Base-by-base conservation (phyloP, 1,140 invertebrate species). In the Eumeta japonica region DNA sequence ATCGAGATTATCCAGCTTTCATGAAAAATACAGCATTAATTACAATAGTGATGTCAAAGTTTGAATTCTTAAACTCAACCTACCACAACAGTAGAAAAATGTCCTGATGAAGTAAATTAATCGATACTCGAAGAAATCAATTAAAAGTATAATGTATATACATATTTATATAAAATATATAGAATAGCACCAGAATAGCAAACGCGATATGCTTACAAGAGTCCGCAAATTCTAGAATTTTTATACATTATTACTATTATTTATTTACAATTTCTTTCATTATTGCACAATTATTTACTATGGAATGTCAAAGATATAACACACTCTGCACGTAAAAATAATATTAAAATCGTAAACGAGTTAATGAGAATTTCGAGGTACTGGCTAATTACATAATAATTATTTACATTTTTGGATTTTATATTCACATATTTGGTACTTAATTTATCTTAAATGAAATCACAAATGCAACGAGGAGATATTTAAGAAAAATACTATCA, bases 211-310 rank as follows among this genome's bases (percentile, higher is more conserved):
- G n/a, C n/a, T n/a, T n/a, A n/a, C n/a, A n/a, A n/a, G n/a, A n/a
- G n/a, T n/a, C n/a, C n/a, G n/a, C n/a, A n/a, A n/a, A n/a, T n/a
- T n/a, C n/a, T n/a, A n/a, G n/a, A n/a, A n/a, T n/a, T n/a, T n/a
- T n/a, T n/a, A n/a, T n/a, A n/a, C n/a, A n/a, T 43, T 31, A 30
- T 36, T 37, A 31, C 40, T 43, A 47, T 42, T 42, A 42, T 36
- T 31, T 67, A 66, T 59, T 43, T 62, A 66, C 57, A 67, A 20
- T 52, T 56, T 7, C 20, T 24, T 24, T 24, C n/a, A n/a, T 61
- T 72, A 72, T 72, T 72, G 67, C 67, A 72, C 65, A 55, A 48
- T 46, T 58, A 60, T 63, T 60, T 59, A 53, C 50, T 64, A 70
- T 62, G 65, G 65, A 73, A 73, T 73, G 65, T 67, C 54, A 33